These are phyloP conservation scores for Tragelaphus imberbis DNA, from an alignment of 2,113 vertebrate species.

Conservation along the genomic window DNA sequence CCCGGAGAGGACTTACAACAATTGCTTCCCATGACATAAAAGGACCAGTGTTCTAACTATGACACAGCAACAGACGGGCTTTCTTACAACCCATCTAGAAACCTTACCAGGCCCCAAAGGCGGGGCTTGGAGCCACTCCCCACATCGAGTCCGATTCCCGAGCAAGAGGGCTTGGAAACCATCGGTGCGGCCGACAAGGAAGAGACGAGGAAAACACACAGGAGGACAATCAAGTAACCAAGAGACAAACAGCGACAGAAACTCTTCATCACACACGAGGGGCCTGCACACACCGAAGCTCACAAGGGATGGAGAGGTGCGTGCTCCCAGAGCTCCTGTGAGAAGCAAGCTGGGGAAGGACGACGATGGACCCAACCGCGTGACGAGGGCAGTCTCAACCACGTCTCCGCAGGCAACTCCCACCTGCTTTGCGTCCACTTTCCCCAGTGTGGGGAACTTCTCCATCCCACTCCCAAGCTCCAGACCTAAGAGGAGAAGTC, in stretches of 20 bases:
- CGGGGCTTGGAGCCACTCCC: no score
- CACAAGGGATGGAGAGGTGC: accelerated
- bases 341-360: background rate
- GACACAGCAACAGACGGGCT: background rate
- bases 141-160: accelerated
- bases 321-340: accelerated
- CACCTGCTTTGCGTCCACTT: background rate
- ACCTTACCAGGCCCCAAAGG: no score
- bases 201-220: background rate
- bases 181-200: accelerated
- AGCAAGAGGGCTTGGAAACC: background rate
- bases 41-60: background rate
- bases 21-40: background rate
- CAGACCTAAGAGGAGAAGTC: background rate
- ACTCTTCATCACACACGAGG: accelerated
- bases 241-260: accelerated
- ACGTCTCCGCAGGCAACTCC: accelerated
- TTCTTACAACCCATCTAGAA: background rate
- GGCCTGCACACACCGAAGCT: background rate
- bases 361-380: no score
- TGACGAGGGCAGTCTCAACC: background rate
- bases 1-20: background rate
- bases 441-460: background rate
- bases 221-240: background rate
- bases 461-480: background rate